Base-by-base conservation (phyloP, 2,797 vertebrate species). In the Otolemur crassicaudatus region DNA sequence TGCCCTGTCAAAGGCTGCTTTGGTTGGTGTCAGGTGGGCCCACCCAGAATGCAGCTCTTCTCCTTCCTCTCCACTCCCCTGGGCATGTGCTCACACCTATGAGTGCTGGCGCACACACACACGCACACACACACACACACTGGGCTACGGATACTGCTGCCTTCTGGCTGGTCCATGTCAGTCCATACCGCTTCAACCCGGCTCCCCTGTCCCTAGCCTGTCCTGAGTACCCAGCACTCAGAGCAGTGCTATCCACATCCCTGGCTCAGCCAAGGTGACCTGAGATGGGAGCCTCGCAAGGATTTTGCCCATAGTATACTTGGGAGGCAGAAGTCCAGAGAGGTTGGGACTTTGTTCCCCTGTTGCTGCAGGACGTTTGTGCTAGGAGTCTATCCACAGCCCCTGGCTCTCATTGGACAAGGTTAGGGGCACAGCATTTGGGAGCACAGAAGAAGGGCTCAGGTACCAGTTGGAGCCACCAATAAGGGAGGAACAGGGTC, bases 61-160 rank as follows among this genome's bases (percentile, higher is more conserved):
- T 65, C 67, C 12, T 49, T 29, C 37, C 27, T 29, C 5, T 19
- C n/a, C 37, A 70, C 31, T 31, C 11, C 43, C 31, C 31, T 49
- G 20, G n/a, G 20, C 20, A 70, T n/a, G 11, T 23, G 4, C 34
- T 25, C 13, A 14, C 37, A 16, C 4, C 5, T 1, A 0, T 4
- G 13, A 2, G 8, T 4, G 1, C 0, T 2, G 7, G 46, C 29
- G 3, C 46, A 13, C 27, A 22, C 49, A 4, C 34, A 11, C 22
- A 2, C 49, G 22, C 46, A 8, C 25, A 19, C 20, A 16, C n/a
- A 4, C 20, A 34, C 79, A n/a, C 27, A 43, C 3, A 46, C 67
- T n/a, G 43, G 65, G 40, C 60, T n/a, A 7, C 20, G 17, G 49
- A 61, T 14, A 13, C 31, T 7, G 0, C n/a, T 37, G 53, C 79